Evolutionary conservation across 1,140 invertebrate species (phyloP).

Genomic region (Rhagoletis pomonella): DNA sequence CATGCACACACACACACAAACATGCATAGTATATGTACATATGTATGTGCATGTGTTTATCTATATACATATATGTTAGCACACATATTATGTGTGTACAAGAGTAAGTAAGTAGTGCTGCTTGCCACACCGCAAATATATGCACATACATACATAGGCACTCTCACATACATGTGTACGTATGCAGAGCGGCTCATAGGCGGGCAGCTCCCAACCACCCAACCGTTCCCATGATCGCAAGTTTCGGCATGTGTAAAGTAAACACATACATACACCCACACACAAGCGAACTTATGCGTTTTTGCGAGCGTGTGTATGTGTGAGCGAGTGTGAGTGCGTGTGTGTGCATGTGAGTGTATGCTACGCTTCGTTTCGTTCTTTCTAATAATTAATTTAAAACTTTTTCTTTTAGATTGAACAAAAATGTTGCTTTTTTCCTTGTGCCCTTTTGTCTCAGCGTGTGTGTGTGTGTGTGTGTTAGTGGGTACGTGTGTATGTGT

Average conservation of each 20-base stretch:
- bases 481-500: neutral
- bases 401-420: slow-evolving; percentile 61
- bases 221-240: neutral
- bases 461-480: neutral
- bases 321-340: neutral
- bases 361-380: slow-evolving; percentile 64
- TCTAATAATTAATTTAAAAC: slow-evolving; percentile 74
- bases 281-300: neutral
- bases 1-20: neutral
- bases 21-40: neutral
- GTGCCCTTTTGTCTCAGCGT: neutral
- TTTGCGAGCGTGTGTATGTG: slow-evolving; percentile 54
- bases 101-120: neutral
- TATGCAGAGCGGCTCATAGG: neutral
- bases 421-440: slow-evolving; percentile 33
- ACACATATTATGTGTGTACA: too few relatives aligned
- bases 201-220: neutral
- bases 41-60: neutral
- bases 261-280: neutral
- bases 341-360: slow-evolving; percentile 57
- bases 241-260: neutral
- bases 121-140: slow-evolving; percentile 46
- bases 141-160: slow-evolving; percentile 1
- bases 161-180: slow-evolving; percentile 46
- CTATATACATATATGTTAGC: neutral